These are phyloP conservation scores for Ladona fulva DNA, from an alignment of 1,140 invertebrate genomes.

Conservation along the genomic window DNA sequence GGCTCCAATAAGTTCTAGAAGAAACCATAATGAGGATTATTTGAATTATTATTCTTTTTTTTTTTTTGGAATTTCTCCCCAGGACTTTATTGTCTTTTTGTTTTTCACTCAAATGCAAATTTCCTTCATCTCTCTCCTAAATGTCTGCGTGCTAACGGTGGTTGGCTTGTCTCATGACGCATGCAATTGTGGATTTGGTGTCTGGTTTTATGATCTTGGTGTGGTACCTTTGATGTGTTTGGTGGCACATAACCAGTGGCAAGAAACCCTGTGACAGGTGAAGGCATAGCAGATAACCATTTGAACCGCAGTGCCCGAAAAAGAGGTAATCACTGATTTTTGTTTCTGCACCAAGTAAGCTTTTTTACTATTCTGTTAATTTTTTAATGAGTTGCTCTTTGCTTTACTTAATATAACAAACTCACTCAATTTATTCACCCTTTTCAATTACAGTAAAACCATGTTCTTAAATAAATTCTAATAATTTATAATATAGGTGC, in stretches of 20 bases:
- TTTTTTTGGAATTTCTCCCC: neutral
- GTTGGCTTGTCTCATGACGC: constrained; percentile 6
- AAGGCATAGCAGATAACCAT: constrained; percentile 41
- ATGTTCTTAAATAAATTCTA: too few species aligned
- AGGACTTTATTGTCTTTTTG: neutral
- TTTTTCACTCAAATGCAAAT: neutral
- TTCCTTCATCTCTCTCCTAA: neutral
- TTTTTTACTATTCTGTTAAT: too few species aligned
- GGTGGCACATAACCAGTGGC: constrained; percentile 24
- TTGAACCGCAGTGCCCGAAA: constrained; percentile 37
- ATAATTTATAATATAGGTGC: too few species aligned
- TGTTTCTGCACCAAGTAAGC: neutral
- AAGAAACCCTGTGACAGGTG: constrained; percentile 47
- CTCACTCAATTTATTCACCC: too few species aligned
- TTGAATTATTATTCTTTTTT: neutral
- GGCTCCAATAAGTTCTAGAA: too few species aligned
- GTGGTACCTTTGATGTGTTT: constrained; percentile 1
- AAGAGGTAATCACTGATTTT: constrained; percentile 33
- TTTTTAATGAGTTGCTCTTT: neutral
- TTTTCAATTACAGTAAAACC: too few species aligned
- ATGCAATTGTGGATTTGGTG: neutral
- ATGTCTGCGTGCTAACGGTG: constrained; percentile 2
- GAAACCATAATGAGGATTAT: neutral
- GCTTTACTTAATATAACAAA: too few species aligned
- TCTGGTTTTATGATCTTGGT: neutral